These are phyloP conservation scores for Polymixis lichenea DNA, from an alignment of 2,888 invertebrate genomes.

Conservation along the genomic window DNA sequence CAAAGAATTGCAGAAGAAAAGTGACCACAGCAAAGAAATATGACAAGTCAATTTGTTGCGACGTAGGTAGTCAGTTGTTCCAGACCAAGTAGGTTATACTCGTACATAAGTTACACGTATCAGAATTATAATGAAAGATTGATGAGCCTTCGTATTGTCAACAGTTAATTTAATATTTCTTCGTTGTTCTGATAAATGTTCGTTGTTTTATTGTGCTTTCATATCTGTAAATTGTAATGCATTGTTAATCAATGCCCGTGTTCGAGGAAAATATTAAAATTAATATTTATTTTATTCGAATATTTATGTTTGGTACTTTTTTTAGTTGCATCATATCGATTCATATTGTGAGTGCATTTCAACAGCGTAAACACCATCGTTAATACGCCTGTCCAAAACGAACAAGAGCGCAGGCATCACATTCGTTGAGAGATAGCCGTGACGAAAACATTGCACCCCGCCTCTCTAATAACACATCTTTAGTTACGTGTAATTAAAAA, in stretches of 20 bases:
- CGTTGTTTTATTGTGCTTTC: constrained; percentile 68
- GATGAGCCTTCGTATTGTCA: constrained; percentile 79
- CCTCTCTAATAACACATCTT: constrained; percentile 86
- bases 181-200: constrained; percentile 63
- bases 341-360: constrained; percentile 59
- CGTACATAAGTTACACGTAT: constrained; percentile 78
- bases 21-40: constrained; percentile 77
- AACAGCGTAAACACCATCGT: constrained; percentile 61
- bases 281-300: not conserved
- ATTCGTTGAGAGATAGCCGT: constrained; percentile 78
- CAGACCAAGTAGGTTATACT: constrained; percentile 78
- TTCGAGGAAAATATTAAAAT: constrained; percentile 67
- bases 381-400: constrained; percentile 66
- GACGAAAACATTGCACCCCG: constrained; percentile 83
- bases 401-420: constrained; percentile 71
- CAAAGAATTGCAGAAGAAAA: constrained; percentile 73
- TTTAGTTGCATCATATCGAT: constrained; percentile 49
- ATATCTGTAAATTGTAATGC: constrained; percentile 68
- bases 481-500: constrained; percentile 89
- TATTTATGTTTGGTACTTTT: constrained; percentile 17
- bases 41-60: constrained; percentile 84
- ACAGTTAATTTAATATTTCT: constrained; percentile 82
- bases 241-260: constrained; percentile 71
- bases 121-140: constrained; percentile 77
- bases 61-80: constrained; percentile 63